These are phyloP conservation scores for Caenorhabditis panamensis DNA, from an alignment of 2,888 invertebrate genomes.

Conservation along the genomic window DNA sequence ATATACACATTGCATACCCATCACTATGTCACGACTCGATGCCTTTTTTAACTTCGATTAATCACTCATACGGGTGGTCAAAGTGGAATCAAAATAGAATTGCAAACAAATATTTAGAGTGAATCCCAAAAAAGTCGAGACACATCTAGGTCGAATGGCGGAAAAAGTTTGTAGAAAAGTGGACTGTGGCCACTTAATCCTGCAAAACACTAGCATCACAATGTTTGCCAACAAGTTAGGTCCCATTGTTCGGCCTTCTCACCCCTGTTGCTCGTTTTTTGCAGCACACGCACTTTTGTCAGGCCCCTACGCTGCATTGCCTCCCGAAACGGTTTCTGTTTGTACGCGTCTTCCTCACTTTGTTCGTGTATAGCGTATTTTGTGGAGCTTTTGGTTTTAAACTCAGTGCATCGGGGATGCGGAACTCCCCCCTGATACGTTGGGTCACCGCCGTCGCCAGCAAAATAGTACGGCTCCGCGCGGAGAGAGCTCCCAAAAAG, in stretches of 20 bases:
- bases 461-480: conserved; percentile 57
- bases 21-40: conserved; percentile 43
- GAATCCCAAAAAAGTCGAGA: conserved; percentile 14
- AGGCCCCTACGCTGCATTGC: background rate
- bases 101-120: conserved; percentile 24
- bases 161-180: conserved; percentile 15
- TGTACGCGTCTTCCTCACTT: conserved; percentile 36
- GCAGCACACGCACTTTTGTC: conserved; percentile 39
- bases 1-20: background rate
- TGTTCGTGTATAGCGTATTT: conserved; percentile 60
- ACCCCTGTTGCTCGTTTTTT: conserved; percentile 32
- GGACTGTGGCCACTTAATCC: conserved; percentile 44
- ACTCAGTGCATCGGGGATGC: conserved; percentile 38
- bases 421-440: conserved; percentile 56
- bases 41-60: conserved; percentile 27
- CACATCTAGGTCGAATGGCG: conserved; percentile 1
- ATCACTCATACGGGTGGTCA: conserved; percentile 56
- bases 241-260: conserved; percentile 43
- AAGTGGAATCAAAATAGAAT: conserved; percentile 46
- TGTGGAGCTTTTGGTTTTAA: conserved; percentile 59
- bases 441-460: conserved; percentile 35
- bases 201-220: conserved; percentile 44
- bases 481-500: conserved; percentile 50
- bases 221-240: conserved; percentile 47
- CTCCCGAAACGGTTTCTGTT: conserved; percentile 48